Evolutionary conservation across 2,113 vertebrate species (phyloP), one percentile per base, ranked within the genome.

Genomic region (Pycnonotus jocosus): DNA sequence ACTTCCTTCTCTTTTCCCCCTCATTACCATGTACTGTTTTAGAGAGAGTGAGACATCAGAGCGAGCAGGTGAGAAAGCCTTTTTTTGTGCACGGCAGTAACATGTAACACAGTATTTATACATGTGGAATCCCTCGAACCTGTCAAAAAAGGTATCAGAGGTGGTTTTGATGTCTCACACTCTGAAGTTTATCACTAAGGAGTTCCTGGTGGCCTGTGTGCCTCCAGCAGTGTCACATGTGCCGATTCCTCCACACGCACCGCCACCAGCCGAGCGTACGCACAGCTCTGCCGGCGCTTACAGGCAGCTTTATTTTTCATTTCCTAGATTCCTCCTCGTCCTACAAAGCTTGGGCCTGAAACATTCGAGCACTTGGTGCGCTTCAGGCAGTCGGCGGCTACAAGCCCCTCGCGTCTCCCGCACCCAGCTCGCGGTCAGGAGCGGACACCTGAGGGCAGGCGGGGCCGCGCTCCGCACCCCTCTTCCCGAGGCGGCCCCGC

Each of bases 21-120:
- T 86, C 57, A 47, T 19, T 50, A 24, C 19, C 19, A 23, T 2
- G 15, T 4, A 20, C 2, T 20, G 9, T 15, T 48, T 81, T 22
- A 74, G 33, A 64, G 14, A 56, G 35, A 25, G 44, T 0, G 3
- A 48, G 45, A 74, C 21, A 68, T 30, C 44, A 64, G n/a, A 61
- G n/a, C 0, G 0, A 47, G 15, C 6, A 35, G 30, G 31, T 23
- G 6, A 54, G 40, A 50, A 90, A 45, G 33, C 0, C 0, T 17
- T 9, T 14, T 76, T 20, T 28, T 50, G 50, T 24, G 10, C 53
- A 8, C 2, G 21, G 31, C 30, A 47, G 4, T 7, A 74, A 40
- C 6, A 48, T 2, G 37, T 30, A 37, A 38, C 31, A 44, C 40
- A 3, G 1, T 30, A 27, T 28, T 81, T 73, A 35, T 1, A 38